Percentiles rank a stretch among this genome's conserved stretches.
phyloP scores from a whole-genome alignment of 2,113 vertebrate species.

The Chiloscyllium plagiosum region DNA sequence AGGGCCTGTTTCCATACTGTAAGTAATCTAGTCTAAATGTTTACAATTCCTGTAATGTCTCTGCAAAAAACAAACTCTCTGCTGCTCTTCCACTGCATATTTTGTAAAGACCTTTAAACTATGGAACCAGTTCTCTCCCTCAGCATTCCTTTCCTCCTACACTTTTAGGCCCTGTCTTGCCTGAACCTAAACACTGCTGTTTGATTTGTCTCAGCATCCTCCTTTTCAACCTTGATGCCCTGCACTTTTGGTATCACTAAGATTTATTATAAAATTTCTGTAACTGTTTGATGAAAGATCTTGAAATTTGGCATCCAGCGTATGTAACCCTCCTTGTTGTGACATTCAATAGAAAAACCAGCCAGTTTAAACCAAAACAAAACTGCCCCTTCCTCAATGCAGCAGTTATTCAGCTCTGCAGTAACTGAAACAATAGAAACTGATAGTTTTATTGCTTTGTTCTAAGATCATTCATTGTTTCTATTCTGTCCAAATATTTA shows the following conservation, averaged over 20 bases:
- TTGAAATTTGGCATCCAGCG: neutral
- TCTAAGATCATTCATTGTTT: neutral
- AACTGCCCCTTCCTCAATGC: too few species aligned
- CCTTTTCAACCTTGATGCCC: neutral
- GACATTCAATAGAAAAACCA: neutral
- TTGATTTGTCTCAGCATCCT: neutral
- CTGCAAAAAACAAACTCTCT: neutral
- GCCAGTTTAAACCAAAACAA: neutral
- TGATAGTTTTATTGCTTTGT: neutral
- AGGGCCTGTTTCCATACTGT: too few species aligned
- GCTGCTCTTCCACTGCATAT: neutral
- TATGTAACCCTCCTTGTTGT: neutral
- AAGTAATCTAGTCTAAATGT: neutral
- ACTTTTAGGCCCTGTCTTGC: neutral
- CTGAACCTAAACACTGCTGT: neutral
- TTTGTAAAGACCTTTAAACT: neutral
- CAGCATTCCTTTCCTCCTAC: neutral
- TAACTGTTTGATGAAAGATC: neutral
- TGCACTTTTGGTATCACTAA: neutral
- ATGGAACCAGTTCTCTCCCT: neutral
- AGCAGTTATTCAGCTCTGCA: neutral
- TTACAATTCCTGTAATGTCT: neutral
- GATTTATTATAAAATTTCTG: conserved; percentile 24
- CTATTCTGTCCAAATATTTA: neutral
- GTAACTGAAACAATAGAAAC: neutral